Evolutionary conservation across 2,113 vertebrate species (phyloP).

Genomic region (Poecilia latipinna): DNA sequence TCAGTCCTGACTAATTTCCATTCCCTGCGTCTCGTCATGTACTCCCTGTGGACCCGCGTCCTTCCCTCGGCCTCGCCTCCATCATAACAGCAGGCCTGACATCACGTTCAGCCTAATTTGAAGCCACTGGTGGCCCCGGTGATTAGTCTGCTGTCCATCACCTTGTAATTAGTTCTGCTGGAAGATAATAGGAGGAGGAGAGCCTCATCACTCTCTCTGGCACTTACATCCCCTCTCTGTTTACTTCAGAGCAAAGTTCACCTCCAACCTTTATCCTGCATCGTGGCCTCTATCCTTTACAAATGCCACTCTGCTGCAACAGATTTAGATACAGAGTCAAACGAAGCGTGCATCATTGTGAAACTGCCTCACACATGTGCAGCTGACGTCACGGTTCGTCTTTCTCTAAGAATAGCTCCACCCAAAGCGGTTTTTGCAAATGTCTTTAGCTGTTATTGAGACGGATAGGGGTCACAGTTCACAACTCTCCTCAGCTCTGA

Average conservation of each 20-base stretch:
- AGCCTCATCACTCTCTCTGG: conserved; percentile 53
- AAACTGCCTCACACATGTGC: conserved; percentile 2
- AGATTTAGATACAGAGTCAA: conserved; percentile 11
- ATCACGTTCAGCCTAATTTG: conserved; percentile 61
- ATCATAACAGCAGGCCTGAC: conserved; percentile 45
- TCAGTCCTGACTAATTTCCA: conserved; percentile 1
- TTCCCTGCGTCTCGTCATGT: conserved; percentile 8
- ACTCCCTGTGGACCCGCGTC: conserved; percentile 14
- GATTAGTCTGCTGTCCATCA: conserved; percentile 77
- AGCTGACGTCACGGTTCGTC: conserved; percentile 22
- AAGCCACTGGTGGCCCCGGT: conserved; percentile 49
- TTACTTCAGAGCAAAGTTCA: conserved; percentile 1
- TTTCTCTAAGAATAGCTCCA: conserved; percentile 54
- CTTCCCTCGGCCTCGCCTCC: conserved; percentile 10
- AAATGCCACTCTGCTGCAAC: conserved; percentile 6
- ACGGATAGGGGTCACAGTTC: conserved; percentile 14
- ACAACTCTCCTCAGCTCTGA: background rate
- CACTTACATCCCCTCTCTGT: background rate
- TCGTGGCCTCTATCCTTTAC: background rate
- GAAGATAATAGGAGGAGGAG: conserved; percentile 61
- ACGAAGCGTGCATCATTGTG: conserved; percentile 8
- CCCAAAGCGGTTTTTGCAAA: conserved; percentile 31
- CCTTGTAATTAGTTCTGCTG: conserved; percentile 73
- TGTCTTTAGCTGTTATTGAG: conserved; percentile 34
- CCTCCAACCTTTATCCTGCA: conserved; percentile 13